Conservation (phyloP, 1,140 invertebrate genomes). For the Rhopalosiphum padi region DNA sequence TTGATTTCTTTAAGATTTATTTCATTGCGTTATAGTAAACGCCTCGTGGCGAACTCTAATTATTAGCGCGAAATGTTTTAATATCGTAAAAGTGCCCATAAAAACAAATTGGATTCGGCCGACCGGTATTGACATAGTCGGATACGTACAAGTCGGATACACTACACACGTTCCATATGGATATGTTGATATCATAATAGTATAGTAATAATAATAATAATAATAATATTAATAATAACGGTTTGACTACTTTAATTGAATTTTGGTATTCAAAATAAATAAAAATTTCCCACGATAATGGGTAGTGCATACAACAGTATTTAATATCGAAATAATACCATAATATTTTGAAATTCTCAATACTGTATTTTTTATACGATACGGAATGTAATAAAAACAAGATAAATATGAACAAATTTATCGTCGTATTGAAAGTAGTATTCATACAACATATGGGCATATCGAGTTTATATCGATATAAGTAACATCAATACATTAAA, state of each 20-base stretch:
- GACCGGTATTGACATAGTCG: constrained; percentile 36
- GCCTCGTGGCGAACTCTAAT: constrained; percentile 31
- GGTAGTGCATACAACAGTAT: not conserved
- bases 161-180: too few species aligned
- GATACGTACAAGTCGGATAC: not conserved
- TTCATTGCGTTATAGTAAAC: not conserved
- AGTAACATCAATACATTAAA: not conserved
- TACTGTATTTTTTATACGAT: not conserved
- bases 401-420: constrained; percentile 19
- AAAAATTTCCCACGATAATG: not conserved
- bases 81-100: constrained; percentile 36
- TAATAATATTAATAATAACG: not conserved
- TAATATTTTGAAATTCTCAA: not conserved
- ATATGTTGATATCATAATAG: not conserved
- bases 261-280: constrained; percentile 5
- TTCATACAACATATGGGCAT: not conserved
- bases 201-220: not conserved
- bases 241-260: not conserved
- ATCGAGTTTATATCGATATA: not conserved
- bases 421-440: constrained; percentile 3
- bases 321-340: not conserved
- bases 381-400: not conserved
- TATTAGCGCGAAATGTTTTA: constrained; percentile 6
- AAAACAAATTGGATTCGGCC: constrained; percentile 29
- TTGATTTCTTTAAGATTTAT: not conserved